Base-by-base conservation (phyloP, 2,797 vertebrate species). In the Acanthopagrus latus region DNA sequence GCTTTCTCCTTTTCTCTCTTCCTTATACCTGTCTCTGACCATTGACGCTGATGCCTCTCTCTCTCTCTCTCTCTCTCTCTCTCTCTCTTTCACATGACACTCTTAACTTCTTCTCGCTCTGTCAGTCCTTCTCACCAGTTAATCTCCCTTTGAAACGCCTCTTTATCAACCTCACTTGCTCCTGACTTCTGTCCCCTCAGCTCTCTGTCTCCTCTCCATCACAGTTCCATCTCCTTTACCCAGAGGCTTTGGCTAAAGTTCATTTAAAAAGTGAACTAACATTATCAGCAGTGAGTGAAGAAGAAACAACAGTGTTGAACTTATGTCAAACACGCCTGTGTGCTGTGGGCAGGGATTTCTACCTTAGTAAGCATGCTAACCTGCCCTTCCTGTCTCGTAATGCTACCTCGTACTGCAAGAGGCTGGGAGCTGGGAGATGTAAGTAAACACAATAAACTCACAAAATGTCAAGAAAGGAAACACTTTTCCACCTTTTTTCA, bases 11-110 rank as follows among this genome's bases (percentile, higher is more conserved):
- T 23, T 14, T 82, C 60, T 68, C 50, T 73, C 52, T 64, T 27
- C 52, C 72, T 38, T 63, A 66, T 59, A 67, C 74, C 64, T 64
- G 43, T 80, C 69, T 69, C 69, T 72, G 78, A 59, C 64, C 67
- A 67, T 67, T 4, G 8, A 56, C 55, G 20, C 0, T 2, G 56
- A 58, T 21, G 25, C 62, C n/a, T 64, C 47, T 63, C 58, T 64
- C n/a, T 64, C 47, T 63, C 47, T 63, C 58, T 44, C 64, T 41
- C 46, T 69, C 70, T 66, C 29, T 33, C 29, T 33, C 29, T 33
- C 6, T 33, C 6, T 33, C 29, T 33, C 6, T 33, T 69, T 67
- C 38, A 58, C 64, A 56, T 81, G 27, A 70, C 16, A 50, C 67
- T 67, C 47, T 11, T 9, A 14, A 25, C 11, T 62, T 74, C 59